These are phyloP conservation scores for Otocyon megalotis DNA, from an alignment of 2,113 vertebrate genomes.

Conservation along the genomic window DNA sequence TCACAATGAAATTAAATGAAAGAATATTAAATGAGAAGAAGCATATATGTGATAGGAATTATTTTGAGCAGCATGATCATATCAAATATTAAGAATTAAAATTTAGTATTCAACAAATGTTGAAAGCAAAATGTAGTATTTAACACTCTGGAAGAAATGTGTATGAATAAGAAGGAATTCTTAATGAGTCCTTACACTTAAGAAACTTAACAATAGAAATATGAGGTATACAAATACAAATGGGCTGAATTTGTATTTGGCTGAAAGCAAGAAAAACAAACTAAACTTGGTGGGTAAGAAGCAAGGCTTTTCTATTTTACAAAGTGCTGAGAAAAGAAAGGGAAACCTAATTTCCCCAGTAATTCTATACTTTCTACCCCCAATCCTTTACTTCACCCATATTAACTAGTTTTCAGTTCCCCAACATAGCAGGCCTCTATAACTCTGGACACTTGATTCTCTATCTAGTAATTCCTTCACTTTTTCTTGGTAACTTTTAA, in stretches of 20 bases:
- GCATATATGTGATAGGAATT: not conserved
- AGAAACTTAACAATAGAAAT: constrained; percentile 47
- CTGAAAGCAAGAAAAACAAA: constrained; percentile 3
- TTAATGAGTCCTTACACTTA: not conserved
- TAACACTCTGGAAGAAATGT: constrained; percentile 35
- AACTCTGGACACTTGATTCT: constrained; percentile 5
- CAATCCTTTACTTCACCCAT: not conserved
- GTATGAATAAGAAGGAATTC: not conserved
- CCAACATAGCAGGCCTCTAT: not conserved
- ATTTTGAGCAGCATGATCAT: not conserved
- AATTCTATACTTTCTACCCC: not conserved
- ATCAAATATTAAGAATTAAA: constrained; percentile 23
- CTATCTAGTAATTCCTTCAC: constrained; percentile 22
- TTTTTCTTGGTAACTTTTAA: constrained; percentile 23
- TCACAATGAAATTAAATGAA: constrained; percentile 33
- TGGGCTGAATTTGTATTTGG: not conserved
- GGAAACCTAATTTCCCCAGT: not conserved
- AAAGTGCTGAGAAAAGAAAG: not conserved
- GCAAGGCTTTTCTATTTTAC: not conserved
- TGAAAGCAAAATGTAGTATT: constrained; percentile 24
- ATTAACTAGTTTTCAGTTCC: not conserved
- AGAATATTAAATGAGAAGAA: not conserved
- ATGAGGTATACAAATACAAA: constrained; percentile 42
- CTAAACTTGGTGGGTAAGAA: not conserved
- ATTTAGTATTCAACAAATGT: not conserved